Percentiles rank a stretch among this genome's conserved stretches.
Conservation (phyloP, 2,797 vertebrate species). For the Cynodonichthys magdalenae region DNA sequence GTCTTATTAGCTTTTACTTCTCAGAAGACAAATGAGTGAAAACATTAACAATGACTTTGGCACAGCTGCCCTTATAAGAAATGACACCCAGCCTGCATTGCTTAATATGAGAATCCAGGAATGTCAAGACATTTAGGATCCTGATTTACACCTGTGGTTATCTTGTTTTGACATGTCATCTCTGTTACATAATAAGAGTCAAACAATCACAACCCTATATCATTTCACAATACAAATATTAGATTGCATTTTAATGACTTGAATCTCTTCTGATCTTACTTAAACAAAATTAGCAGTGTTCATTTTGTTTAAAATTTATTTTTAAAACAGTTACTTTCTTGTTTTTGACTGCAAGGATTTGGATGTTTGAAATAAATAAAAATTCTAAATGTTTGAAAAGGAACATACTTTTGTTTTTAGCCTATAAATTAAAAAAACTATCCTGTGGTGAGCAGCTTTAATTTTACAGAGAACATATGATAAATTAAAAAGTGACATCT, state of each 20-base stretch:
- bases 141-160: constrained; percentile 4
- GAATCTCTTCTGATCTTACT: neutral
- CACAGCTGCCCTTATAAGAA: neutral
- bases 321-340: neutral
- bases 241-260: neutral
- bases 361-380: neutral
- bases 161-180: neutral
- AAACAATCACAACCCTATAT: neutral
- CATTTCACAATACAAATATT: neutral
- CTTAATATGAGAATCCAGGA: constrained; percentile 7
- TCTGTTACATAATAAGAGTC: neutral
- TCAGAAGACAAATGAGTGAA: neutral
- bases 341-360: neutral
- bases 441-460: neutral
- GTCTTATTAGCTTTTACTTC: too few relatives aligned
- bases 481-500: too few relatives aligned
- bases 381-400: neutral
- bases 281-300: too few relatives aligned
- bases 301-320: too few relatives aligned
- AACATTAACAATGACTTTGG: neutral
- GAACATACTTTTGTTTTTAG: neutral
- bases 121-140: constrained; percentile 10
- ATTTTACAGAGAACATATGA: neutral
- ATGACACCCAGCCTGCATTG: neutral
- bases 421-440: neutral